Conservation (phyloP, 1,140 invertebrate species). For the Neodiprion virginianus region DNA sequence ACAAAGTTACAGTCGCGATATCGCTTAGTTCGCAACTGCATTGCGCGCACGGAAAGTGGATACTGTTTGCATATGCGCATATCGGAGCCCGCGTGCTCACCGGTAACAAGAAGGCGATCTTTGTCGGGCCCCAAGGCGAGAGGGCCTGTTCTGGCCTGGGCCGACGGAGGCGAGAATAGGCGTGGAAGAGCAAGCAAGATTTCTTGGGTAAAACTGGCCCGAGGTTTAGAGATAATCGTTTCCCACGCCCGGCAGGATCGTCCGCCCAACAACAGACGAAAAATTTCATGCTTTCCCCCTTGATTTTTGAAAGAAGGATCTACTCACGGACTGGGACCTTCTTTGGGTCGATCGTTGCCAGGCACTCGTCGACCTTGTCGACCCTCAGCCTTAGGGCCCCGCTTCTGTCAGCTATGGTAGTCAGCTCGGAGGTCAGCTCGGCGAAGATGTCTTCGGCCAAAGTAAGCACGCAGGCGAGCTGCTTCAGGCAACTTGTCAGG, state of each 20-base stretch:
- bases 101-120: conserved; percentile 34
- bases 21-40: no score
- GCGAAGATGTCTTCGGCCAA: conserved; percentile 66
- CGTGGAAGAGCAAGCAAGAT: not conserved
- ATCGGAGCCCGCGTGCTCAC: not conserved
- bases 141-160: conserved; percentile 32
- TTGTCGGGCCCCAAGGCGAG: conserved; percentile 33
- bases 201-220: conserved; percentile 45
- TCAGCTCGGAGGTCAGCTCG: conserved; percentile 62
- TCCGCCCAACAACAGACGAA: not conserved
- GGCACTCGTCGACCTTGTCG: conserved; percentile 52
- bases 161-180: not conserved
- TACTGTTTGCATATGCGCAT: no score
- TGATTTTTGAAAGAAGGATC: no score
- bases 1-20: no score
- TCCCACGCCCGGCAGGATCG: conserved; percentile 48
- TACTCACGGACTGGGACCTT: conserved; percentile 68
- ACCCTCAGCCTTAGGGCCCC: conserved; percentile 58
- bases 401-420: conserved; percentile 59
- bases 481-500: conserved; percentile 61
- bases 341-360: conserved; percentile 62
- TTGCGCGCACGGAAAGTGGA: no score
- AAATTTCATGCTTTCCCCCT: not conserved
- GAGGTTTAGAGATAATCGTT: conserved; percentile 37
- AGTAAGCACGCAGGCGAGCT: conserved; percentile 63